Evolutionary conservation across 2,113 vertebrate species (phyloP), one percentile per base, ranked within the genome.

Genomic region (Scatophagus argus): DNA sequence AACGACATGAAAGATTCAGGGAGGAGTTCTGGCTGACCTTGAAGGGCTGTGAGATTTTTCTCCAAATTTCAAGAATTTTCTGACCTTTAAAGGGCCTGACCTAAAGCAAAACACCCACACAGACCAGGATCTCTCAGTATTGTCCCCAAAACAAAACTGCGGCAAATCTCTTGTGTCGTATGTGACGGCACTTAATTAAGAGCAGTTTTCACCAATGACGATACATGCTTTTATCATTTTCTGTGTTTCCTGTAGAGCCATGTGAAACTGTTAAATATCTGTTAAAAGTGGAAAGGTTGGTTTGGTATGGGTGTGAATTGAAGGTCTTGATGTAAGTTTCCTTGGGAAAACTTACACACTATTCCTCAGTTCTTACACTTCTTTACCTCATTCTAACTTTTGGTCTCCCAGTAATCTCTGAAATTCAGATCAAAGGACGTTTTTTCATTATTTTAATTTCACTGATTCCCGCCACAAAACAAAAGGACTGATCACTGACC

Each of bases 1-100:
- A 88, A 83, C 36, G 60, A 85, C 74, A 88, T 81, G 71, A 90
- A 85, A 89, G 80, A 69, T 23, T 58, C 51, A 39, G 79, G 82
- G 86, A 85, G 84, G 89, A 87, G 85, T 61, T 59, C 61, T 82
- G 79, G 75, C 38, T 19, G 2, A 44, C 51, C 65, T 74, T 69
- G 29, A 85, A 82, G 52, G 59, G 51, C 47, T 81, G 70, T 74
- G 23, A 34, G 36, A 67, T 61, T 77, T 63, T 84, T 71, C 74
- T 81, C 63, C 29, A 76, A 75, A 79, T 66, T 77, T 84, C 0
- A 82, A 84, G 58, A 27, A 62, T 73, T 88, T 87, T 55, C 67
- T 77, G 74, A 87, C 83, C 64, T 71, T 83, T 64, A 82, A 81
- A 84, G 34, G 63, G 47, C 65, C 5, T 39, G 77, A 70, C 31